These are phyloP conservation scores for Toxonevra muliebris DNA, from an alignment of 2,888 invertebrate genomes.

Conservation along the genomic window DNA sequence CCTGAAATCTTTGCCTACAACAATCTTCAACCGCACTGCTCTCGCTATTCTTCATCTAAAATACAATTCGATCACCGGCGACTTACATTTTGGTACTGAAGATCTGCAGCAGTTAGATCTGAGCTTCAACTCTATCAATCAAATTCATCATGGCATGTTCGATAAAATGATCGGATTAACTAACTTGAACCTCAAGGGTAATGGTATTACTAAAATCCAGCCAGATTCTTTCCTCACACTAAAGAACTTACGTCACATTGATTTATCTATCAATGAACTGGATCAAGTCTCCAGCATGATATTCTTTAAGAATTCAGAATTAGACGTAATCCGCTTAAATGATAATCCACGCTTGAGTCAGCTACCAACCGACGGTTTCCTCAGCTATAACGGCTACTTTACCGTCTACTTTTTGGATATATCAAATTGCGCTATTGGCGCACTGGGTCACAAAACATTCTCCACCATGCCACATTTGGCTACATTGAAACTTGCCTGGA, in stretches of 20 bases:
- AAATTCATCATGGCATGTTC: slow-evolving; percentile 74
- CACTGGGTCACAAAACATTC: slow-evolving; percentile 72
- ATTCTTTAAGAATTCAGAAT: slow-evolving; percentile 74
- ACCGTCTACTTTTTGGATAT: slow-evolving; percentile 78
- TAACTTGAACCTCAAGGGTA: slow-evolving; percentile 75
- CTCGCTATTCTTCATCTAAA: slow-evolving; percentile 75
- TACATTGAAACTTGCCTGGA: slow-evolving; percentile 74
- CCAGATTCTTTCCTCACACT: slow-evolving; percentile 75
- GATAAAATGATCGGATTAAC: slow-evolving; percentile 72
- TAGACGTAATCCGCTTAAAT: slow-evolving; percentile 76
- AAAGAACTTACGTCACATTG: slow-evolving; percentile 74
- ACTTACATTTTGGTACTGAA: slow-evolving; percentile 71
- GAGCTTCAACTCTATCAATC: slow-evolving; percentile 74
- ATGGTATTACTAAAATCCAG: slow-evolving; percentile 75
- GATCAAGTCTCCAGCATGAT: slow-evolving; percentile 74
- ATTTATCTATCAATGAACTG: slow-evolving; percentile 78
- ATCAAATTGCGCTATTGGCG: slow-evolving; percentile 75
- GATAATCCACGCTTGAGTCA: slow-evolving; percentile 75
- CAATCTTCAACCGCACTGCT: slow-evolving; percentile 74
- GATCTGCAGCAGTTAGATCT: slow-evolving; percentile 75
- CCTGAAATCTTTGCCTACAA: slow-evolving; percentile 71
- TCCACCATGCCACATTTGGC: slow-evolving; percentile 77
- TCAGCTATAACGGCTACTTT: slow-evolving; percentile 70
- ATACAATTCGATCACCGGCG: slow-evolving; percentile 73
- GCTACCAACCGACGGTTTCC: slow-evolving; percentile 75